Conservation (phyloP, 2,888 invertebrate species). For the Hypsopygia costalis region DNA sequence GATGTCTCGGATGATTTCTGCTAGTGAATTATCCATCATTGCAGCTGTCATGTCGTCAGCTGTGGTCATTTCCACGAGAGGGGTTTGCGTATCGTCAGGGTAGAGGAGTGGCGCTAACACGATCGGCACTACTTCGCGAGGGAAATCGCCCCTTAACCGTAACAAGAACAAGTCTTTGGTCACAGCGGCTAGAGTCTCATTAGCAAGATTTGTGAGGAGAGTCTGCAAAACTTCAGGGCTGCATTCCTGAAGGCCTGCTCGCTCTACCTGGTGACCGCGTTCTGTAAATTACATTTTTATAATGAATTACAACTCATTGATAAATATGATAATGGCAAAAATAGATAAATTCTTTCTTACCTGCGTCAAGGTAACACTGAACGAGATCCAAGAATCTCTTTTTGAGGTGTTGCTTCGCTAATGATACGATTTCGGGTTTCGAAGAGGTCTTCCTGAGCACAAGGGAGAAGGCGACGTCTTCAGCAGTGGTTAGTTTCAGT, state of each 20-base stretch:
- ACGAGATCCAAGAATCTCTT: conserved; percentile 91
- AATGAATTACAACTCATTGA: too few species aligned
- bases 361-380: conserved; percentile 91
- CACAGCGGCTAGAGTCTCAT: conserved; percentile 85
- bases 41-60: conserved; percentile 81
- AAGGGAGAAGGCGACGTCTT: conserved; percentile 95
- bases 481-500: conserved; percentile 91
- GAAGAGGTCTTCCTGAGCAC: conserved; percentile 90
- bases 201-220: conserved; percentile 83
- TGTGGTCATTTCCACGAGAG: conserved; percentile 82
- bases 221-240: conserved; percentile 94
- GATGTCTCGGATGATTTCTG: conserved; percentile 95
- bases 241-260: conserved; percentile 94
- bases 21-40: conserved; percentile 88
- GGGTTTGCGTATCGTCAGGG: conserved; percentile 86
- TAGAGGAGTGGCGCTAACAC: conserved; percentile 94
- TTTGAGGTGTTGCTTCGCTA: conserved; percentile 89
- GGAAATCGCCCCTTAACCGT: conserved; percentile 92
- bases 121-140: conserved; percentile 92
- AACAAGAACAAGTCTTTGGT: conserved; percentile 90
- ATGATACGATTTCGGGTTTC: conserved; percentile 85
- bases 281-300: conserved; percentile 61
- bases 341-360: conserved; percentile 50
- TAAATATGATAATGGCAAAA: too few species aligned
- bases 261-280: conserved; percentile 84